A percentile compares a stretch with the other conserved stretches of the same genome.
phyloP scores from a whole-genome alignment of 2,113 vertebrate species.

The Ia io region DNA sequence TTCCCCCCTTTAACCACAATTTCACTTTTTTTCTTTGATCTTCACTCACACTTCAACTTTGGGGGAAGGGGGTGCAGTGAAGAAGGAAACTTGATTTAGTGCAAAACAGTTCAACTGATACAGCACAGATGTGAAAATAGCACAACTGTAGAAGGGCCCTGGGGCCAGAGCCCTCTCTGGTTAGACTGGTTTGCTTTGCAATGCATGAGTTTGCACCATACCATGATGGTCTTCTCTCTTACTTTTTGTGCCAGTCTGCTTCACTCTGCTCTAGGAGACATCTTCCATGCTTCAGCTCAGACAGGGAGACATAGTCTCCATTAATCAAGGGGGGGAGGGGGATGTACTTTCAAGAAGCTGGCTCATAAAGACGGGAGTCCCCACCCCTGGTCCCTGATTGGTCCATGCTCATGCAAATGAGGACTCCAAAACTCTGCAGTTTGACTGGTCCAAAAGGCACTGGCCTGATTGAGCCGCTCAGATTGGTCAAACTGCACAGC shows the following conservation, averaged over 20 bases:
- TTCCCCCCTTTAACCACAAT: neutral
- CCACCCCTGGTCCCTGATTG: neutral
- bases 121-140: neutral
- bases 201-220: neutral
- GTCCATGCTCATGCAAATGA: neutral
- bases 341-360: neutral
- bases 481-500: neutral
- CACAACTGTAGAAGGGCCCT: neutral
- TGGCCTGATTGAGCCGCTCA: neutral
- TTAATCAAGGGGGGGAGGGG: neutral
- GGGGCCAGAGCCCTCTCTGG: neutral
- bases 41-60: neutral
- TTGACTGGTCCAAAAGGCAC: neutral
- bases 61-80: neutral
- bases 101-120: neutral
- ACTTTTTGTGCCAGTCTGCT: neutral
- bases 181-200: neutral
- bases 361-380: neutral
- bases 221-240: neutral
- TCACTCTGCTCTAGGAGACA: neutral
- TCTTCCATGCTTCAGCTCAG: neutral
- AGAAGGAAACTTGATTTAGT: neutral
- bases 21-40: constrained; percentile 19
- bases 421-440: neutral
- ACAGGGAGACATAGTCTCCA: neutral